Evolutionary conservation across 2,797 vertebrate genomes (phyloP).

Genomic region (Schizopygopsis pylzovi): DNA sequence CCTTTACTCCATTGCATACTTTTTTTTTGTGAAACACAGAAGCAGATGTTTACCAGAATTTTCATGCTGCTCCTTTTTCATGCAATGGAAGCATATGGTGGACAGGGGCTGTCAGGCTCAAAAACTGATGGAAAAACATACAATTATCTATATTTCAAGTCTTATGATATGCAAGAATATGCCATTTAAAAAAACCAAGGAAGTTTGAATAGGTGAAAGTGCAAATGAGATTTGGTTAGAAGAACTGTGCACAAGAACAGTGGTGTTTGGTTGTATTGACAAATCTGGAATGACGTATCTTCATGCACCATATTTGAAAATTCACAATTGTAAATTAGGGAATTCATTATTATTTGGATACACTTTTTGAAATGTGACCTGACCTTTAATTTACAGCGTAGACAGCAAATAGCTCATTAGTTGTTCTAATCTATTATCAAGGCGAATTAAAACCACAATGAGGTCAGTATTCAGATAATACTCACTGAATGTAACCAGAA

Average conservation of each 20-base stretch:
- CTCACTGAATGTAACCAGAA: conserved; percentile 13
- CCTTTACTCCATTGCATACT: neutral
- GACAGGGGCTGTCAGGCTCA: neutral
- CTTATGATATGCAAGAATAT: neutral
- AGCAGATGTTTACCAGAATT: neutral
- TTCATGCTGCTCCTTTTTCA: neutral
- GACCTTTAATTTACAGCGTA: neutral
- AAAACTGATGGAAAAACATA: neutral
- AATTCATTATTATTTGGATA: neutral
- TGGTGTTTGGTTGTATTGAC: neutral
- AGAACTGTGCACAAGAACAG: neutral
- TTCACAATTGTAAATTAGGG: neutral
- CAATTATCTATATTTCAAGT: neutral
- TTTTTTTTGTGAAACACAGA: neutral
- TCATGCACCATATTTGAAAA: neutral
- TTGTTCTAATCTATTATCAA: neutral
- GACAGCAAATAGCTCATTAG: neutral
- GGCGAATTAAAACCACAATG: neutral
- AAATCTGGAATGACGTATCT: neutral
- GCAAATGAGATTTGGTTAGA: neutral
- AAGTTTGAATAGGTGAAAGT: neutral
- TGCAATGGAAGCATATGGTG: neutral
- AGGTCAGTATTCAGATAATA: conserved; percentile 22
- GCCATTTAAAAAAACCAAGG: neutral
- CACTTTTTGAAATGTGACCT: neutral